These are phyloP conservation scores for Selene dorsalis DNA, from an alignment of 2,797 vertebrate genomes.

Conservation along the genomic window DNA sequence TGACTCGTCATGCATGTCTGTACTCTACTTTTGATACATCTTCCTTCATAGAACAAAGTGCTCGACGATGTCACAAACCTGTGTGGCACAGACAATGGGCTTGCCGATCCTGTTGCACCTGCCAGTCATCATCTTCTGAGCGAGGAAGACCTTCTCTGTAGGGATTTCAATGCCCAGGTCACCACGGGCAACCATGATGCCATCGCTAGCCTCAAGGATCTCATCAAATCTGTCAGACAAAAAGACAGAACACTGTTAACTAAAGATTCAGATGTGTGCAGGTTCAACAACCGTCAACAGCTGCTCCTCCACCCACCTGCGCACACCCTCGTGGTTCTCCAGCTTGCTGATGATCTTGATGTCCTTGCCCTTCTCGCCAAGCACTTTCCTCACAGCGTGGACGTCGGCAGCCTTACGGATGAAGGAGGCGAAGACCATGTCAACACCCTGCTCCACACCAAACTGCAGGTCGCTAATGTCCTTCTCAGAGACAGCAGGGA, in stretches of 20 bases:
- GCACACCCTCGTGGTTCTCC: slow-evolving; percentile 98
- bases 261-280: not conserved
- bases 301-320: slow-evolving; percentile 82
- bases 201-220: slow-evolving; percentile 97
- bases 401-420: slow-evolving; percentile 97
- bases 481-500: slow-evolving; percentile 95
- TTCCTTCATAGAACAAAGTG: not conserved
- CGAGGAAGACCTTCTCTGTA: slow-evolving; percentile 97
- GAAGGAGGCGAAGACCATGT: slow-evolving; percentile 99
- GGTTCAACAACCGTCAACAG: not conserved
- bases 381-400: slow-evolving; percentile 91
- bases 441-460: slow-evolving; percentile 94
- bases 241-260: not conserved
- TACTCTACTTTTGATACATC: not conserved
- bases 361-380: slow-evolving; percentile 96
- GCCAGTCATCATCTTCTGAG: slow-evolving; percentile 99
- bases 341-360: slow-evolving; percentile 99
- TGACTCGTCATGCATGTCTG: not conserved
- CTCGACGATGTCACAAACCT: slow-evolving; percentile 81
- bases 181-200: slow-evolving; percentile 99
- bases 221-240: slow-evolving; percentile 91
- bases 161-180: slow-evolving; percentile 99
- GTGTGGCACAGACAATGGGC: slow-evolving; percentile 96
- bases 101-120: slow-evolving; percentile 95
- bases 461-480: slow-evolving; percentile 96